Conservation (phyloP, 2,113 vertebrate species). For the Ondatra zibethicus region DNA sequence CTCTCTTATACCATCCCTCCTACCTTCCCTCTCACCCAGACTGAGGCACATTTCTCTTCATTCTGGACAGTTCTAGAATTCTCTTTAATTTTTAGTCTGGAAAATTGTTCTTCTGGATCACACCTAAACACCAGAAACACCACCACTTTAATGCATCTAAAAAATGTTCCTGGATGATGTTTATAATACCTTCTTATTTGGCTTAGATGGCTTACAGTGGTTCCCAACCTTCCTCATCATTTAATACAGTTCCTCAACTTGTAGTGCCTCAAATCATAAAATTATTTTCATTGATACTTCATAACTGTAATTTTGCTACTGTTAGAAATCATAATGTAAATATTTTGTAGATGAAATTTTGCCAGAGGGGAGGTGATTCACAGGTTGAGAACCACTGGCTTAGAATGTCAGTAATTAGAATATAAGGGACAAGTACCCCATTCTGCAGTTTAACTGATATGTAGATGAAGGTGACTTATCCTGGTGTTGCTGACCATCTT, state of each 20-base stretch:
- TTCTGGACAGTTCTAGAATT: neutral
- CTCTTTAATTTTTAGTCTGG: slow-evolving; percentile 4
- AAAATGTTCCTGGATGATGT: neutral
- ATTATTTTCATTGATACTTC: neutral
- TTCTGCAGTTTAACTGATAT: neutral
- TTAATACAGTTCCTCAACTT: neutral
- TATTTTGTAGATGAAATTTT: neutral
- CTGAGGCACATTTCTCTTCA: neutral
- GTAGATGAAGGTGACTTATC: neutral
- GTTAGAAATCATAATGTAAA: neutral
- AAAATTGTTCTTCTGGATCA: neutral
- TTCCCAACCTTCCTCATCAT: neutral
- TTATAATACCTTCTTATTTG: neutral
- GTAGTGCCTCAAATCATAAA: neutral
- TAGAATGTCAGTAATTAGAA: slow-evolving; percentile 6
- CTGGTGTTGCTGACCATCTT: neutral
- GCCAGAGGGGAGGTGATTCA: neutral
- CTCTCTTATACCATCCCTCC: accelerated
- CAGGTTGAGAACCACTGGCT: neutral
- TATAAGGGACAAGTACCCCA: neutral
- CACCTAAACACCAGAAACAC: neutral
- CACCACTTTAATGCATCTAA: neutral
- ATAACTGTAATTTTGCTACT: neutral
- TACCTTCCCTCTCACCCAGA: neutral
- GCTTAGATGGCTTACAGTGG: neutral